Evolutionary conservation across 1,140 invertebrate genomes (phyloP).

Genomic region (Cherax quadricarinatus): DNA sequence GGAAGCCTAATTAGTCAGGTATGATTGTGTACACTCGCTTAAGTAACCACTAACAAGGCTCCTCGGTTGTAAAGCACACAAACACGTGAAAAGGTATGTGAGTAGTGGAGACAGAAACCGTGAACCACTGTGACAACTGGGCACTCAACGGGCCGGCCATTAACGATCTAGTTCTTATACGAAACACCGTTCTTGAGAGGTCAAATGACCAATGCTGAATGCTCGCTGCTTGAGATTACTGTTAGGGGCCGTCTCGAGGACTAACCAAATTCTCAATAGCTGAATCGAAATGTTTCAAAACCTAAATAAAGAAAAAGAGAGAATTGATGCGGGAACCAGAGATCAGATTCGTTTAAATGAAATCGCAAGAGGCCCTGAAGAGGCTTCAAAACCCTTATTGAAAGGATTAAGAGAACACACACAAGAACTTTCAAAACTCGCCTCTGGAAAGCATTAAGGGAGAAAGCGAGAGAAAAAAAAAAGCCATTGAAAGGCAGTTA

Average conservation of each 20-base stretch:
- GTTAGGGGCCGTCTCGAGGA: not conserved
- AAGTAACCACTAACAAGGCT: no score
- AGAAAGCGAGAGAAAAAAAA: slow-evolving; percentile 5
- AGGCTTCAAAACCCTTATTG: slow-evolving; percentile 5
- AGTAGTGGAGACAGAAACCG: no score
- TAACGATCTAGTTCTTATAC: slow-evolving; percentile 5
- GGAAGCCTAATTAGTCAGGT: no score
- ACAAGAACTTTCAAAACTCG: not conserved
- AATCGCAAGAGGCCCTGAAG: not conserved
- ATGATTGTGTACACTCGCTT: no score
- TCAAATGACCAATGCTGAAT: slow-evolving; percentile 8
- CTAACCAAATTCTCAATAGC: not conserved
- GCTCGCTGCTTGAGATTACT: not conserved
- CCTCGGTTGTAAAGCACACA: no score
- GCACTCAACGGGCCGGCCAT: slow-evolving; percentile 1
- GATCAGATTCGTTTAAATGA: slow-evolving; percentile 3
- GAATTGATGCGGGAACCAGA: slow-evolving; percentile 6
- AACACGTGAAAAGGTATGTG: no score
- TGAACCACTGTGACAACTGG: no score
- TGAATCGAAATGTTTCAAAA: slow-evolving; percentile 25
- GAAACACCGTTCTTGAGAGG: slow-evolving; percentile 7
- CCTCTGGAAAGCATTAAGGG: slow-evolving; percentile 10
- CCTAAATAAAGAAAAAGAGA: not conserved
- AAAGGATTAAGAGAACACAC: slow-evolving; percentile 31
- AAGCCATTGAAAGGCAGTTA: slow-evolving; percentile 27